Evolutionary conservation across 1,140 invertebrate species (phyloP), one percentile per base, ranked within the genome.

Genomic region (Cataglyphis hispanica): DNA sequence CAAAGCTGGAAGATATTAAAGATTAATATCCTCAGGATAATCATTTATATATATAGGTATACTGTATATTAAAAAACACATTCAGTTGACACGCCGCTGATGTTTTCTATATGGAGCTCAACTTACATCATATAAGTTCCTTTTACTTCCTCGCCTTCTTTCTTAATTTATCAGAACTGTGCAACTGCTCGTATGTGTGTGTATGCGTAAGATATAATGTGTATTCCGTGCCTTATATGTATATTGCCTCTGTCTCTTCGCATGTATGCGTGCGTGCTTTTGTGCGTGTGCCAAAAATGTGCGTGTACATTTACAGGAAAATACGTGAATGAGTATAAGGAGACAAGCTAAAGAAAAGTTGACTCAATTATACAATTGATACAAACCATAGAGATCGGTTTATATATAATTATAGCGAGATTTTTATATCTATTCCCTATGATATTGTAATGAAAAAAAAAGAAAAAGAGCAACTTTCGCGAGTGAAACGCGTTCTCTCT

Each of bases 151-250:
- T 87, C 70, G 53, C 56, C 76, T 66, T 80, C 3, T 83, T 34
- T 90, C 64, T 86, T 76, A 63, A 86, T 90, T 90, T 88, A 64
- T 84, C 72, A 76, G 86, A 86, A 86, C 84, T 90, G 74, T 88
- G 86, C 89, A 86, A 90, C 34, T 72, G 46, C 16, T 58, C 8
- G 67, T 72, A 3, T 70, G 19, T 81, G 53, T 81, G 25, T 72
- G 25, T 81, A 13, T 83, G 19, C 86, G 43, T 80, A 63, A 64
- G 60, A 70, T 67, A 85, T 86, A 87, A 91, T 85, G 74, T 90
- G 53, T 91, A 91, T 90, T 91, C 86, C 88, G 90, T 91, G 90
- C 90, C 90, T 91, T 91, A 91, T 74, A 81, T 81, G 53, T 67
- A 74, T 66, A 60, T 72, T 37, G 63, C 88, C 40, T 90, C 64